Evolutionary conservation across 2,113 vertebrate genomes (phyloP).

Genomic region (Tyrannus savana): DNA sequence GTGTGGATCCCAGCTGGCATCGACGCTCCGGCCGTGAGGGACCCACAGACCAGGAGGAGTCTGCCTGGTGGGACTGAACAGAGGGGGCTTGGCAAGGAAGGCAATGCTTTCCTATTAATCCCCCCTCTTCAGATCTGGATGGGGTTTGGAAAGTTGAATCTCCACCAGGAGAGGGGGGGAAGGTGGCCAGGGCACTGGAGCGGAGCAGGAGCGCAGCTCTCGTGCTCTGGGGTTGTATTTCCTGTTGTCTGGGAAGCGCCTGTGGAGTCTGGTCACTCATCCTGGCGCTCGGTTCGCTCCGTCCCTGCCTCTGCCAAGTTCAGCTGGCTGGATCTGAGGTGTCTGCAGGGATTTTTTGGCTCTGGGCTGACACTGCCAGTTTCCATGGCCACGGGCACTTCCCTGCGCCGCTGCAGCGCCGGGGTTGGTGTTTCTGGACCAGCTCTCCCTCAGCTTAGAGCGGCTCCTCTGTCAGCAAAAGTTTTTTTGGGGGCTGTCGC

Average conservation of each 20-base stretch:
- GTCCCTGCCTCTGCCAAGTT: not conserved
- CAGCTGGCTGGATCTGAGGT: not conserved
- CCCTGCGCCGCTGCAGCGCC: not conserved
- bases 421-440: not conserved
- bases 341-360: not conserved
- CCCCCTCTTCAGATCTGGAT: not conserved
- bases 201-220: not conserved
- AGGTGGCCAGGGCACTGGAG: not conserved
- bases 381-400: not conserved
- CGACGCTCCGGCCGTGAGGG: not conserved
- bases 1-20: not conserved
- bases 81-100: not conserved
- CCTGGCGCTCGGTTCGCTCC: not conserved
- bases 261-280: rapidly evolving
- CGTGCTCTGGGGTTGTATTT: rapidly evolving
- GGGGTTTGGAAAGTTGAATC: not conserved
- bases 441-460: not conserved
- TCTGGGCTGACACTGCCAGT: not conserved
- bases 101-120: rapidly evolving
- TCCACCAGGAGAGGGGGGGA: not conserved
- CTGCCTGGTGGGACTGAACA: not conserved
- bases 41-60: rapidly evolving
- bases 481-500: not conserved
- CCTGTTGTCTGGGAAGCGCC: not conserved
- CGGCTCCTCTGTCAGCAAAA: not conserved